Conservation (phyloP, 2,113 vertebrate species). For the Rynchops niger region DNA sequence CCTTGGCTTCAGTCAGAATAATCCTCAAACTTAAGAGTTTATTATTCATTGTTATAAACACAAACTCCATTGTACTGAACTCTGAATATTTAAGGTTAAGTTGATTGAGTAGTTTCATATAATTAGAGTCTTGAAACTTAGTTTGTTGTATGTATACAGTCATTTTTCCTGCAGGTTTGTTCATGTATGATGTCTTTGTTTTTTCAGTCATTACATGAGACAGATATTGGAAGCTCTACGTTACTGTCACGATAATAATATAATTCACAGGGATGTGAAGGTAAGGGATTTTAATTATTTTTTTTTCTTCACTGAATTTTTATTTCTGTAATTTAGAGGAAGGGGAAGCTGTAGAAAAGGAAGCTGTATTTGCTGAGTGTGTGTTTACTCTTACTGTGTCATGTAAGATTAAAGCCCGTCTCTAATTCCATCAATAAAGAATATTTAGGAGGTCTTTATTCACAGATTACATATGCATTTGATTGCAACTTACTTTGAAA, state of each 20-base stretch:
- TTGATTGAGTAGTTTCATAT: not conserved
- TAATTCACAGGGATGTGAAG: slow-evolving; percentile 99
- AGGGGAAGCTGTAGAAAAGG: not conserved
- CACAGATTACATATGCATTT: not conserved
- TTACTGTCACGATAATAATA: slow-evolving; percentile 99
- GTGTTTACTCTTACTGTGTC: not conserved
- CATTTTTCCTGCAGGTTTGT: not conserved
- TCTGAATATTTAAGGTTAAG: not conserved
- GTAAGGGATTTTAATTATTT: slow-evolving; percentile 71
- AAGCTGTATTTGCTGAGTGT: not conserved
- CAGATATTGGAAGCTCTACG: slow-evolving; percentile 97
- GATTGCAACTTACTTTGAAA: slow-evolving; percentile 11
- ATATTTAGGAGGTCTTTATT: slow-evolving; percentile 21
- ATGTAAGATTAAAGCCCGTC: not conserved
- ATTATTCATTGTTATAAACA: not conserved
- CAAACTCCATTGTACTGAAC: not conserved
- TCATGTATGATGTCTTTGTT: slow-evolving; percentile 55
- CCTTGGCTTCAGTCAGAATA: not conserved
- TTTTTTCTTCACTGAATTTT: not conserved
- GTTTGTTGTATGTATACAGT: not conserved
- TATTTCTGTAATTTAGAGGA: not conserved
- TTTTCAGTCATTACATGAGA: slow-evolving; percentile 96
- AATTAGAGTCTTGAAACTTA: not conserved
- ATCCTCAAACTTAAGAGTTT: not conserved
- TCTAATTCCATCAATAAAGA: not conserved